Evolutionary conservation across 2,797 vertebrate species (phyloP).

Genomic region (Centropyge bicolor): DNA sequence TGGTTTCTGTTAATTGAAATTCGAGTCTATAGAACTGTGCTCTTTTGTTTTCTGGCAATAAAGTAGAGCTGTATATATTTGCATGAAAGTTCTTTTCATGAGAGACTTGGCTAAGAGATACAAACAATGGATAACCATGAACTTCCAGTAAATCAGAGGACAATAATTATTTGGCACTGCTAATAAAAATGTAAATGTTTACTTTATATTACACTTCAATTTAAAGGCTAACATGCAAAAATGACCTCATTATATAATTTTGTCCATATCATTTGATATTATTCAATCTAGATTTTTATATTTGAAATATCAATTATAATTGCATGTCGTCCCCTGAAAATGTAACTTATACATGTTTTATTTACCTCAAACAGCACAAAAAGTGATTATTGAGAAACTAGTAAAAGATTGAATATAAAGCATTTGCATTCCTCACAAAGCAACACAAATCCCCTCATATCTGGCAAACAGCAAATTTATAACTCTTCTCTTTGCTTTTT

Average conservation of each 20-base stretch:
- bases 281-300: neutral
- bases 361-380: neutral
- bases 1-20: conserved; percentile 18
- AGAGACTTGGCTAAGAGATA: neutral
- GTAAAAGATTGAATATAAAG: neutral
- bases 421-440: neutral
- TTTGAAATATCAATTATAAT: neutral
- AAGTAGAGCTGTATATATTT: conserved; percentile 23
- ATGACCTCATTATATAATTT: neutral
- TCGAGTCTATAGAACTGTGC: neutral
- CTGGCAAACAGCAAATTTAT: neutral
- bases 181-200: neutral
- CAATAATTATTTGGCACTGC: neutral
- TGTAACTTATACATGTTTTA: neutral
- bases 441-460: neutral
- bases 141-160: conserved; percentile 20
- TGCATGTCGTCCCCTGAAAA: neutral
- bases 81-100: neutral
- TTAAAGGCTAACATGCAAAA: neutral
- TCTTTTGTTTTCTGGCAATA: conserved; percentile 17
- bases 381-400: neutral
- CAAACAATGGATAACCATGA: neutral
- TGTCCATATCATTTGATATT: neutral
- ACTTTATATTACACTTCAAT: neutral
- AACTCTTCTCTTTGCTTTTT: conserved; percentile 2